Base-by-base conservation (phyloP, 2,797 vertebrate genomes). In the Anabas testudineus region DNA sequence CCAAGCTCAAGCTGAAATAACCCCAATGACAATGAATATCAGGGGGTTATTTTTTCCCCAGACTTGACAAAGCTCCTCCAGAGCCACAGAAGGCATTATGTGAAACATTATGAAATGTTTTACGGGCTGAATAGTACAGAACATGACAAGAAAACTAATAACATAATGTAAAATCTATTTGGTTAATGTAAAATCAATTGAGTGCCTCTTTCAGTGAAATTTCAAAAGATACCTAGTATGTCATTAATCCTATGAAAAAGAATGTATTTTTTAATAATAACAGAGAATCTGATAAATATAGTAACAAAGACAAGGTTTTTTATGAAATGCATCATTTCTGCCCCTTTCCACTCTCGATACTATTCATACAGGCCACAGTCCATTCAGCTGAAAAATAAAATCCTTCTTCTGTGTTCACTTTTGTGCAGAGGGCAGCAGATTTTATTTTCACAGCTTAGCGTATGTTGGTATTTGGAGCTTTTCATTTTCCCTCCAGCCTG, bases 401-500 rank as follows among this genome's bases (percentile, higher is more conserved):
- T 34, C 21, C 28, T 24, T 36, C 15, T 54, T 59, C 37, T 21
- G 5, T 26, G 37, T 57, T 67, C 4, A 6, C 14, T 57, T 73
- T 76, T 68, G 43, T 54, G 46, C 67, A 60, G 46, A 67, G 39
- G 48, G 21, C 56, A 24, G 49, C 53, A 30, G 32, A 41, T 55
- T 43, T 58, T 9, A 39, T 53, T 76, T 59, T 37, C 37, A 55
- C 55, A 67, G 59, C 18, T 67, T 54, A 65, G 55, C 16, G 1
- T 66, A 58, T 32, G 43, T 34, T 65, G 45, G 19, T 64, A 69
- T 80, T 46, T 77, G 60, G 54, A 74, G 55, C 49, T n/a, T 41
- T 51, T 65, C 7, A 42, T 26, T 65, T 47, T 12, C 16, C 36
- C 58, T 53, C 7, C 54, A 45, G 57, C 36, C 67, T 63, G 63